Conservation (phyloP, 2,888 invertebrate species). For the Drosophila mercatorum region DNA sequence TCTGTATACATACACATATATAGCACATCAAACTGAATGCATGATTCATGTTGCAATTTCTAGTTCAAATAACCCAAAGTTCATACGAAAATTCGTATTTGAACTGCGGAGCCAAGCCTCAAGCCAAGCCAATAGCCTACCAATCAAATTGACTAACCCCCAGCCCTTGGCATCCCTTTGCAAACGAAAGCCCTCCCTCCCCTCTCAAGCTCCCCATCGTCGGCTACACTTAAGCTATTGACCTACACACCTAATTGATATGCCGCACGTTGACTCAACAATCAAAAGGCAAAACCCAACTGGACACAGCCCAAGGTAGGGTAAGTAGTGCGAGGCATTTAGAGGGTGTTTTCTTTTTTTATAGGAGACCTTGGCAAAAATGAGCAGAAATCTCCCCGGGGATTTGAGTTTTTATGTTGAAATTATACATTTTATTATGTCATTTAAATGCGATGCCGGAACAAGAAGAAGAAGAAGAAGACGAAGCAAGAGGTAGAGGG, state of each 20-base stretch:
- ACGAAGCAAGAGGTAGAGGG: background rate
- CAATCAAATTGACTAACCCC: slow-evolving; percentile 9
- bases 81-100: slow-evolving; percentile 17
- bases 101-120: slow-evolving; percentile 18
- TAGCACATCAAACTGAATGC: slow-evolving; percentile 35
- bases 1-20: background rate
- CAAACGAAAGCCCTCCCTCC: background rate
- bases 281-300: slow-evolving; percentile 46
- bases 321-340: background rate
- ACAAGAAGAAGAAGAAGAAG: slow-evolving; percentile 3
- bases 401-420: slow-evolving; percentile 71
- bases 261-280: slow-evolving; percentile 64
- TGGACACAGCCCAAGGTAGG: background rate
- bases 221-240: slow-evolving; percentile 61
- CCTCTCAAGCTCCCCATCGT: background rate
- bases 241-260: slow-evolving; percentile 72
- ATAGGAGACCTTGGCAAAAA: slow-evolving; percentile 4
- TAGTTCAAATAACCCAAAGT: slow-evolving; percentile 47
- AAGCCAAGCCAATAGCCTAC: slow-evolving; percentile 18
- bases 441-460: slow-evolving; percentile 61
- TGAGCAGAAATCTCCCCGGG: slow-evolving; percentile 53
- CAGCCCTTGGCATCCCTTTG: background rate
- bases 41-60: slow-evolving; percentile 50
- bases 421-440: slow-evolving; percentile 78
- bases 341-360: background rate